Evolutionary conservation across 2,888 invertebrate genomes (phyloP).

Genomic region (Drosophila siamana): DNA sequence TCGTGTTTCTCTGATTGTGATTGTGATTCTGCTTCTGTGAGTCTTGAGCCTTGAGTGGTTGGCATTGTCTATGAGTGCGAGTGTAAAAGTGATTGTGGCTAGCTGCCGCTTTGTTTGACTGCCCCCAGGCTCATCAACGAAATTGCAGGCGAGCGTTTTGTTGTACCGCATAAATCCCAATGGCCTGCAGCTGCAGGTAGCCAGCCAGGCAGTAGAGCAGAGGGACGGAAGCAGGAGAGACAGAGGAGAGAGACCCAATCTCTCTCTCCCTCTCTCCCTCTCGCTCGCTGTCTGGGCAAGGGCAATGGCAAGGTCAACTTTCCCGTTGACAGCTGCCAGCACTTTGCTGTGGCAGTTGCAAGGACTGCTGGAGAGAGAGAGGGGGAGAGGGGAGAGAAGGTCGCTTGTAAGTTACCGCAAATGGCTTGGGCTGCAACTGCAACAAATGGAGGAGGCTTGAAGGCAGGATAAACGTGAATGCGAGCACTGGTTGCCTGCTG

Average conservation of each 20-base stretch:
- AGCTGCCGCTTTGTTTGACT: slow-evolving; percentile 34
- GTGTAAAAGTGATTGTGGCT: slow-evolving; percentile 25
- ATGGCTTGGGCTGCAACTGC: slow-evolving; percentile 3
- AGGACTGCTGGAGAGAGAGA: slow-evolving; percentile 9
- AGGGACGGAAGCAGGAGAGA: neutral
- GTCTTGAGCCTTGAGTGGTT: slow-evolving; percentile 20
- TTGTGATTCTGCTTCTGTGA: neutral
- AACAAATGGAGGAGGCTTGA: neutral
- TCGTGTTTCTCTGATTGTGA: slow-evolving; percentile 14
- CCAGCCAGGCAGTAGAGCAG: slow-evolving; percentile 13
- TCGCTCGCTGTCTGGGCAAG: slow-evolving; percentile 23
- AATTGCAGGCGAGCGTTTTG: slow-evolving; percentile 49
- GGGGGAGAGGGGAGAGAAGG: slow-evolving; percentile 18
- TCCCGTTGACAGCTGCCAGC: slow-evolving; percentile 30
- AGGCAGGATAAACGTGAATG: no score
- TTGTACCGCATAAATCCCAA: slow-evolving; percentile 50
- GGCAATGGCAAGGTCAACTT: slow-evolving; percentile 48
- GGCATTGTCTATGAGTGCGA: neutral
- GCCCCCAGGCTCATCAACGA: slow-evolving; percentile 58
- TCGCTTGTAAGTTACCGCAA: slow-evolving; percentile 37
- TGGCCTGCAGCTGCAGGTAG: slow-evolving; percentile 49
- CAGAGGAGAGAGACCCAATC: neutral
- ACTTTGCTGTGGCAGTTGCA: slow-evolving; percentile 22
- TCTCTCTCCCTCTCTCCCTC: neutral
- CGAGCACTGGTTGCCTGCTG: neutral